Percentiles rank a stretch among this genome's conserved stretches.
Evolutionary conservation across 2,888 invertebrate species (phyloP).

Genomic region (Dorcus parallelipipedus): DNA sequence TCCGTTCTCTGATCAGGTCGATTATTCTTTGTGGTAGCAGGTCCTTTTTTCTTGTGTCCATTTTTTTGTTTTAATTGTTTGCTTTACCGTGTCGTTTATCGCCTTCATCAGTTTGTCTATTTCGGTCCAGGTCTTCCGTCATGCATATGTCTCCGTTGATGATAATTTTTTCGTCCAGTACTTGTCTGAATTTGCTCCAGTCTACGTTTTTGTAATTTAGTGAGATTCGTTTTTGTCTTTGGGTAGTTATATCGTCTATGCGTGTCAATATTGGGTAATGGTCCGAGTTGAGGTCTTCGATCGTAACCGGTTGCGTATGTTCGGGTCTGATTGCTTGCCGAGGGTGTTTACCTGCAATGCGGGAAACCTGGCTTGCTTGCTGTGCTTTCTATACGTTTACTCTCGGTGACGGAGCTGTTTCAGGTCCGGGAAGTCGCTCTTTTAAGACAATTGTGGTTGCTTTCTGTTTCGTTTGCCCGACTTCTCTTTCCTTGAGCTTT

Average conservation of each 20-base stretch:
- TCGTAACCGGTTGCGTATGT: not conserved
- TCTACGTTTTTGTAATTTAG: not conserved
- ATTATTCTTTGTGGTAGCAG: no score
- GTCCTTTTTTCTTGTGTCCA: no score
- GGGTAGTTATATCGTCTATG: not conserved
- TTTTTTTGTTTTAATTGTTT: no score
- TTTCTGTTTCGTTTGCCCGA: not conserved
- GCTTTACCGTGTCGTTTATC: no score
- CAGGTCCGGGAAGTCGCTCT: not conserved
- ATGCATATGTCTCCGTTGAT: no score
- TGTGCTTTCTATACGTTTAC: not conserved
- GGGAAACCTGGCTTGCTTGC: not conserved
- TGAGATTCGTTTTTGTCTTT: not conserved
- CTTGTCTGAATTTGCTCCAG: conserved; percentile 1
- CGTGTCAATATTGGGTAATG: not conserved
- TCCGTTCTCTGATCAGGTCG: no score
- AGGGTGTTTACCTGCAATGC: not conserved
- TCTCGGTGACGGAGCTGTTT: not conserved
- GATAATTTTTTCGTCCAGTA: not conserved
- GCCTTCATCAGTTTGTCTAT: no score
- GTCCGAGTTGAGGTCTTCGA: no score
- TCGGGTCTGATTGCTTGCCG: not conserved
- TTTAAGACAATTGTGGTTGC: not conserved
- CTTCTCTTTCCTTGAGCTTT: not conserved
- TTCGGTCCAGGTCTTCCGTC: no score